Evolutionary conservation across 2,113 vertebrate species (phyloP).

Genomic region (Zapornia atra): DNA sequence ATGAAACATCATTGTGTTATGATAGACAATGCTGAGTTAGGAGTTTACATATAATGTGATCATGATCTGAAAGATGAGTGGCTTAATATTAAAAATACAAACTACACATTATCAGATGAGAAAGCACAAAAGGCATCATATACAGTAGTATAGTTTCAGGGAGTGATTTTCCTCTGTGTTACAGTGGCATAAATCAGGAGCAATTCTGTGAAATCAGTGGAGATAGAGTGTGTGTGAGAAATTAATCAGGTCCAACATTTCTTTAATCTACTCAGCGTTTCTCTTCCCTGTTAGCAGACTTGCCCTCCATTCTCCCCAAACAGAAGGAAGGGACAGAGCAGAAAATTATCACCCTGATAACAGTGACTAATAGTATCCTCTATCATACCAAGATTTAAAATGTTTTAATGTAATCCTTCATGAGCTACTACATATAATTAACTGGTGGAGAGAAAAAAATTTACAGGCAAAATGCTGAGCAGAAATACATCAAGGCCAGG

Average conservation of each 20-base stretch:
- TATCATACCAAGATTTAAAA: not conserved
- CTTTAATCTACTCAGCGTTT: not conserved
- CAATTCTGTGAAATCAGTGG: not conserved
- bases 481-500: not conserved
- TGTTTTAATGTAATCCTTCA: not conserved
- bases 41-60: not conserved
- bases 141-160: not conserved
- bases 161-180: not conserved
- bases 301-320: not conserved
- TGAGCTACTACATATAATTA: not conserved
- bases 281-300: not conserved
- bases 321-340: not conserved
- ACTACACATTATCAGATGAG: not conserved
- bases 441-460: not conserved
- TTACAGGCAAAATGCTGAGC: not conserved
- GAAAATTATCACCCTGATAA: conserved; percentile 1
- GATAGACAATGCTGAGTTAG: not conserved
- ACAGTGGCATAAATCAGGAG: not conserved
- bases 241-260: not conserved
- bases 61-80: not conserved
- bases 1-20: not conserved
- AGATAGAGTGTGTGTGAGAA: not conserved
- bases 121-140: not conserved
- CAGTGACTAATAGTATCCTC: not conserved
- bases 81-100: not conserved